phyloP scores from a whole-genome alignment of 2,888 invertebrate species.

The Unio pictorum region DNA sequence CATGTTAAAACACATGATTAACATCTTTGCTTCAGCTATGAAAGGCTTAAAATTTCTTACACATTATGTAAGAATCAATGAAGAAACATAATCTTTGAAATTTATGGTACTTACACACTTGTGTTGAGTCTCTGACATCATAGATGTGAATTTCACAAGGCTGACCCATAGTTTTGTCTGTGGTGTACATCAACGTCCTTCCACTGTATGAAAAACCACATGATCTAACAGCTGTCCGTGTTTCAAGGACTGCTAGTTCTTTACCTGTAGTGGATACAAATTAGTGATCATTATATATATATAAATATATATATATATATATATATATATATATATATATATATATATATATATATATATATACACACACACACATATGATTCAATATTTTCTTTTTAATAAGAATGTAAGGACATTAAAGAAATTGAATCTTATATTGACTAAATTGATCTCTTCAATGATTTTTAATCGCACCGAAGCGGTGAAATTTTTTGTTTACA shows the following conservation, averaged over 20 bases:
- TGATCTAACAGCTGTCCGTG: slow-evolving; percentile 87
- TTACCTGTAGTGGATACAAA: slow-evolving; percentile 52
- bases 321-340: not conserved
- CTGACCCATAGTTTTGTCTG: slow-evolving; percentile 92
- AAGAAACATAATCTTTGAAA: not conserved
- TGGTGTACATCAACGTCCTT: slow-evolving; percentile 92
- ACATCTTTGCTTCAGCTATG: not conserved
- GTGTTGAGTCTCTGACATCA: slow-evolving; percentile 73
- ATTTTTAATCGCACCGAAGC: no score
- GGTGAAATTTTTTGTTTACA: no score
- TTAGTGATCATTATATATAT: not conserved
- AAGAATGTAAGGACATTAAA: not conserved
- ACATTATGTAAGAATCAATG: not conserved
- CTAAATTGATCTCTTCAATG: no score
- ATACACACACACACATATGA: no score
- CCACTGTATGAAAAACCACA: slow-evolving; percentile 94
- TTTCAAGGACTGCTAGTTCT: slow-evolving; percentile 54
- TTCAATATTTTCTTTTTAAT: not conserved
- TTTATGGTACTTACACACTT: slow-evolving; percentile 64
- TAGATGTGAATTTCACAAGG: slow-evolving; percentile 89
- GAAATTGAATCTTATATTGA: not conserved
- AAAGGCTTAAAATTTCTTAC: not conserved
- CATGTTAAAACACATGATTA: not conserved
- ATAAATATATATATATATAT: not conserved
- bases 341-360: no score